A percentile compares a stretch with the other conserved stretches of the same genome.
These are phyloP conservation scores for Miichthys miiuy DNA, from an alignment of 2,797 vertebrate genomes.

Conservation along the genomic window DNA sequence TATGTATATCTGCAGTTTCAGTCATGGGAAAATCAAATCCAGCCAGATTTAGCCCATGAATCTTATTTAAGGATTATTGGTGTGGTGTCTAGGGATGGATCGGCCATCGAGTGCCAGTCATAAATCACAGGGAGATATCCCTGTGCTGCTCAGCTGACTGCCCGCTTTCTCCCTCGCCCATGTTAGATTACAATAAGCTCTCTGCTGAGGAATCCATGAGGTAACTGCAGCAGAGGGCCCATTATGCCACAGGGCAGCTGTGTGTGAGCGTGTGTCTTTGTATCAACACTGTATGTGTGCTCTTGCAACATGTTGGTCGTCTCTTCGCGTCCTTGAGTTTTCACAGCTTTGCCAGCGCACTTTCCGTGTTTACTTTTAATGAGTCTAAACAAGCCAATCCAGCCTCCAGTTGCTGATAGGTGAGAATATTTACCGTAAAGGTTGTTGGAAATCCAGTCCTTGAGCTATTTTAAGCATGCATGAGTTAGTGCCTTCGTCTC, in stretches of 20 bases:
- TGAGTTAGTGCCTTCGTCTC: slow-evolving; percentile 38
- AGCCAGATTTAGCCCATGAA: slow-evolving; percentile 70
- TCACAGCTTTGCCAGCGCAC: not conserved
- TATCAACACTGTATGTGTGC: slow-evolving; percentile 5
- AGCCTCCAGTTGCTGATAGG: slow-evolving; percentile 18
- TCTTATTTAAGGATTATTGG: slow-evolving; percentile 79
- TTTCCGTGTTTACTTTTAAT: slow-evolving; percentile 38
- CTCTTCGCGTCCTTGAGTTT: slow-evolving; percentile 24
- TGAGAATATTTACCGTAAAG: slow-evolving; percentile 36
- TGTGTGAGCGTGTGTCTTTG: slow-evolving; percentile 17
- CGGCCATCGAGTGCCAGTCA: slow-evolving; percentile 61
- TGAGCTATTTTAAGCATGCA: slow-evolving; percentile 48
- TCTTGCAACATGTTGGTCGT: not conserved
- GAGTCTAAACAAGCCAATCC: slow-evolving; percentile 34
- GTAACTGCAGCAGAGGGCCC: slow-evolving; percentile 54
- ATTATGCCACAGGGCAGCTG: slow-evolving; percentile 46
- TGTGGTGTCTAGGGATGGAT: slow-evolving; percentile 62
- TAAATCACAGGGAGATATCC: slow-evolving; percentile 77
- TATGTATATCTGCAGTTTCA: slow-evolving; percentile 58
- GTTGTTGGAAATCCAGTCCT: slow-evolving; percentile 31
- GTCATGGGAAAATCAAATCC: slow-evolving; percentile 78
- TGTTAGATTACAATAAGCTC: slow-evolving; percentile 67
- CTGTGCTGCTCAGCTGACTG: slow-evolving; percentile 59
- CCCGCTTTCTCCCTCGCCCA: slow-evolving; percentile 45
- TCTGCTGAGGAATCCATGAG: slow-evolving; percentile 62